Evolutionary conservation across 2,888 invertebrate genomes (phyloP).

Genomic region (Tinea trinotella): DNA sequence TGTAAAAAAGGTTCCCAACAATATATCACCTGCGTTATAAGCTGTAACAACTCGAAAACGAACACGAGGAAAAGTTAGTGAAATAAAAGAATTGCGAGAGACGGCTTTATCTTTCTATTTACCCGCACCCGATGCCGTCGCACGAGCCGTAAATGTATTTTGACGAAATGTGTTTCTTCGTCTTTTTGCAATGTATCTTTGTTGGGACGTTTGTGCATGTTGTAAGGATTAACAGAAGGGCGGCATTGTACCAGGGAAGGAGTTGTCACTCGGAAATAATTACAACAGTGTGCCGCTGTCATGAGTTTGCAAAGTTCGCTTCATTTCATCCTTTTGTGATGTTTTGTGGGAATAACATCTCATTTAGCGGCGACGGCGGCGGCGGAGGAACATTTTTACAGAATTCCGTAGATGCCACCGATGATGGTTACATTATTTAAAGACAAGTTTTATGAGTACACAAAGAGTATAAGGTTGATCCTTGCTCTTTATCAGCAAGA

Average conservation of each 20-base stretch:
- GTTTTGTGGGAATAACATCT: background rate
- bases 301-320: background rate
- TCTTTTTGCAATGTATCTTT: background rate
- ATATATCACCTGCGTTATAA: background rate
- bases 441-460: too few species aligned
- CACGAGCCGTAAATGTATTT: background rate
- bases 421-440: background rate
- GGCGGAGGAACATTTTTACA: background rate
- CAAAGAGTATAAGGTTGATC: too few species aligned
- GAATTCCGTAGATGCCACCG: background rate
- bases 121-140: background rate
- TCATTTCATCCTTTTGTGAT: background rate
- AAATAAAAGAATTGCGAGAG: constrained; percentile 1
- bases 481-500: too few species aligned
- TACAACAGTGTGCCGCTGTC: background rate
- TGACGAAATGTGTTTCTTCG: background rate
- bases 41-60: background rate
- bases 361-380: background rate
- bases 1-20: background rate
- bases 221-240: background rate
- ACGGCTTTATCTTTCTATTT: background rate
- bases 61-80: background rate
- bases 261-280: background rate
- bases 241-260: background rate
- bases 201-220: background rate